A percentile compares a stretch with the other conserved stretches of the same genome.
Evolutionary conservation across 2,888 invertebrate species (phyloP).

Genomic region (Eucriotettix oculatus): DNA sequence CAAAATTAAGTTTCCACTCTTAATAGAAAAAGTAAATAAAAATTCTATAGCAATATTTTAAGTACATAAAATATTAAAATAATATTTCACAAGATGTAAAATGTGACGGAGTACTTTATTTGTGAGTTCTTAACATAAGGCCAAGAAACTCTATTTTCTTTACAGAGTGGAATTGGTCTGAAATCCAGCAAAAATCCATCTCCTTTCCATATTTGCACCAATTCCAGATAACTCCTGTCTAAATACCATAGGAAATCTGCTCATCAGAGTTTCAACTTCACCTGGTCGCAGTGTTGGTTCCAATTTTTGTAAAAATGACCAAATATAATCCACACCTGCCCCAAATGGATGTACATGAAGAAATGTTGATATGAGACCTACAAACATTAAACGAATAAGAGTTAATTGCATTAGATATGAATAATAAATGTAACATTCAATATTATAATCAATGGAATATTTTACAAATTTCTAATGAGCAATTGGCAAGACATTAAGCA

Average conservation of each 20-base stretch:
- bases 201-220: constrained; percentile 69
- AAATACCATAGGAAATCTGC: constrained; percentile 65
- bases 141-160: too few relatives aligned
- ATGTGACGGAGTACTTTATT: too few relatives aligned
- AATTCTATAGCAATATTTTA: too few relatives aligned
- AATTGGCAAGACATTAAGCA: too few relatives aligned
- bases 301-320: constrained; percentile 75
- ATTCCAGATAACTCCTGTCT: constrained; percentile 61
- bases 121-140: too few relatives aligned
- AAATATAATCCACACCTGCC: constrained; percentile 76
- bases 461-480: too few relatives aligned
- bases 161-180: background rate
- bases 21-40: too few relatives aligned
- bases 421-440: background rate
- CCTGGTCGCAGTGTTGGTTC: constrained; percentile 53
- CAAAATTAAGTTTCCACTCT: too few relatives aligned
- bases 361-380: constrained; percentile 69
- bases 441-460: too few relatives aligned
- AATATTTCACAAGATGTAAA: too few relatives aligned
- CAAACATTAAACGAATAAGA: constrained; percentile 5
- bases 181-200: constrained; percentile 75
- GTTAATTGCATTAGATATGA: background rate
- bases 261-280: constrained; percentile 60
- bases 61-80: too few relatives aligned
- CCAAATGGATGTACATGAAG: constrained; percentile 87